Evolutionary conservation across 2,888 invertebrate genomes (phyloP), one percentile per base, ranked within the genome.

Genomic region (Merodon equestris): DNA sequence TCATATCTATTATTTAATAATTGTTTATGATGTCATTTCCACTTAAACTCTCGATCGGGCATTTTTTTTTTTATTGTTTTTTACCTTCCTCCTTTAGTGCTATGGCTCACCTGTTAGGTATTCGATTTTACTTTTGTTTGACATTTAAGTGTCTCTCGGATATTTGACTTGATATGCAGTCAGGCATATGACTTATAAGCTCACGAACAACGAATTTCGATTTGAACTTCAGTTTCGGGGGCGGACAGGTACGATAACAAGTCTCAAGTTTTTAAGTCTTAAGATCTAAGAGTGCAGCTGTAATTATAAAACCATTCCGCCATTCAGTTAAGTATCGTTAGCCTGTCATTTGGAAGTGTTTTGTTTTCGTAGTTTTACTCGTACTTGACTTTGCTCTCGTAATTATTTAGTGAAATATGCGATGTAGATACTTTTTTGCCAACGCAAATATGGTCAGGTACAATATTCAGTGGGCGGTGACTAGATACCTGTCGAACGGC

Each of bases 1-100:
- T 50, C 51, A 14, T 9, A 19, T 15, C 5, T 51, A 34, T 13
- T 12, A 17, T 61, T 74, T 56, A 61, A 68, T 74, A 57, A 50
- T 57, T 67, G 15, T 68, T 71, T 76, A 67, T 77, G 73, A 77
- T 77, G 63, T 77, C 73, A 73, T 77, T 54, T 56, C 51, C 34
- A 51, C 51, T 66, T 47, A 45, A 72, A 56, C 44, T 15, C 56
- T 71, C 60, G 53, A n/a, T n/a, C n/a, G n/a, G n/a, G n/a, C n/a
- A n/a, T n/a, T n/a, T n/a, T n/a, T n/a, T n/a, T n/a, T n/a, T n/a
- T n/a, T n/a, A n/a, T 27, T 27, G 7, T 27, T 27, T 27, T 27
- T 7, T 27, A 7, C 27, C 7, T 27, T 7, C 27, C 27, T 27
- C 27, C 27, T 7, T 4, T 27, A 4, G 27, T 27, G 2, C 7